Evolutionary conservation across 2,113 vertebrate genomes (phyloP), one percentile per base, ranked within the genome.

Genomic region (Hyperopisus bebe): DNA sequence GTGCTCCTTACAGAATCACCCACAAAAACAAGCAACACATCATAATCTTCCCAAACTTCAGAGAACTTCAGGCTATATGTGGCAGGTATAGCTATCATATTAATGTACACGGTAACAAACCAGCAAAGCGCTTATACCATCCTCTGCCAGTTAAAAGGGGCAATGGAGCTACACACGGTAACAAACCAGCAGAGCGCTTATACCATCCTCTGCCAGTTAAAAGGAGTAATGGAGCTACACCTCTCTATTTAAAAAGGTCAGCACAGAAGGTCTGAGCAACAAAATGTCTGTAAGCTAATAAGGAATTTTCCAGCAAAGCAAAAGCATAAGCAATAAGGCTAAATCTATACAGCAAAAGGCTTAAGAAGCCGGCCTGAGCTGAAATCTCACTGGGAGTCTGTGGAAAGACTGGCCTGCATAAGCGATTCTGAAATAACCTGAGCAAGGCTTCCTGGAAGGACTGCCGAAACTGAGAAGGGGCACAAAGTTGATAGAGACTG

Each of bases 41-140:
- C 94, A 94, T 94, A 94, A 94, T 94, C 94, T 93, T 91, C 91
- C 94, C 92, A 91, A 93, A 89, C 93, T 89, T 82, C 31, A 70
- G 92, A 92, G 90, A 92, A 83, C 82, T 89, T 77, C 47, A 90
- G 90, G 90, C 47, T 50, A 51, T 15, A 21, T 21, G 53, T 77
- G 80, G 55, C 35, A 39, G 27, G 31, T 42, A 87, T 5, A 6
- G n/a, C 15, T 21, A 31, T 87, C 48, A 51, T 13, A 53, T 35
- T 87, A 55, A 53, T 19, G 50, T n/a, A 50, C 85, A 48, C 6
- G 1, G 44, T 15, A 21, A 24, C 82, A 24, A 84, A n/a, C 0
- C 35, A 48, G 21, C 21, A 47, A 84, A 84, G 15, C 2, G 1
- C 44, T 84, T 46, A 21, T 27, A 21, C 39, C 35, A 84, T 11